Percentiles rank a stretch among this genome's conserved stretches.
Conservation (phyloP, 2,888 invertebrate species). For the Autographa pulchrina region DNA sequence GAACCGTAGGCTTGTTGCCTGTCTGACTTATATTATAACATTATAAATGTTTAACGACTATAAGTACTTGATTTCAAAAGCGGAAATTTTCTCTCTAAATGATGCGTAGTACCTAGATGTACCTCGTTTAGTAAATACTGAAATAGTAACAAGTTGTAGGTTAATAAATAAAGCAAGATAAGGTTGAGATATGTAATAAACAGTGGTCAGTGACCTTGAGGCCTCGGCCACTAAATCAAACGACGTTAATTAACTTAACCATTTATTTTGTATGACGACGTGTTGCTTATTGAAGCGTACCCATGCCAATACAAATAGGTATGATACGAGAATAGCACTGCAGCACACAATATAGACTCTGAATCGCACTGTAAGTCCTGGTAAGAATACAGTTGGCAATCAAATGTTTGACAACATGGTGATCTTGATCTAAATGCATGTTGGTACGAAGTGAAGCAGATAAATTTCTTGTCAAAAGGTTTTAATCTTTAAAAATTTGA, state of each 20-base stretch:
- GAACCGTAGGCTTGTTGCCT: no score
- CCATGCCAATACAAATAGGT: slow-evolving; percentile 5
- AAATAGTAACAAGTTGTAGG: slow-evolving; percentile 12
- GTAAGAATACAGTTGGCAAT: not conserved
- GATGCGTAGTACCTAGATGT: slow-evolving; percentile 21
- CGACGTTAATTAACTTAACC: slow-evolving; percentile 33
- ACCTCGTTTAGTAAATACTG: not conserved
- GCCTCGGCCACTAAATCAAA: slow-evolving; percentile 31
- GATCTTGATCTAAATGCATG: not conserved
- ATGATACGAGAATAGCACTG: no score
- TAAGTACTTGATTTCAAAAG: not conserved
- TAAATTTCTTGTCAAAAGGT: not conserved
- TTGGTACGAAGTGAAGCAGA: not conserved
- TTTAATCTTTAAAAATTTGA: no score
- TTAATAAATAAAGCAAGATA: slow-evolving; percentile 24
- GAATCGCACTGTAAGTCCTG: not conserved
- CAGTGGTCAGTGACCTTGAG: slow-evolving; percentile 11
- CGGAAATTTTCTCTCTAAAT: slow-evolving; percentile 13
- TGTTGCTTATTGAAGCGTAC: slow-evolving; percentile 21
- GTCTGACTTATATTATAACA: not conserved
- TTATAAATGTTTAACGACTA: no score
- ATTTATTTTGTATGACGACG: slow-evolving; percentile 35
- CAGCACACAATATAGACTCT: not conserved
- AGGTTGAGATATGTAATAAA: slow-evolving; percentile 5
- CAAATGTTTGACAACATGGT: not conserved